Conservation (phyloP, 1,140 invertebrate species). For the Diorhabda carinulata region DNA sequence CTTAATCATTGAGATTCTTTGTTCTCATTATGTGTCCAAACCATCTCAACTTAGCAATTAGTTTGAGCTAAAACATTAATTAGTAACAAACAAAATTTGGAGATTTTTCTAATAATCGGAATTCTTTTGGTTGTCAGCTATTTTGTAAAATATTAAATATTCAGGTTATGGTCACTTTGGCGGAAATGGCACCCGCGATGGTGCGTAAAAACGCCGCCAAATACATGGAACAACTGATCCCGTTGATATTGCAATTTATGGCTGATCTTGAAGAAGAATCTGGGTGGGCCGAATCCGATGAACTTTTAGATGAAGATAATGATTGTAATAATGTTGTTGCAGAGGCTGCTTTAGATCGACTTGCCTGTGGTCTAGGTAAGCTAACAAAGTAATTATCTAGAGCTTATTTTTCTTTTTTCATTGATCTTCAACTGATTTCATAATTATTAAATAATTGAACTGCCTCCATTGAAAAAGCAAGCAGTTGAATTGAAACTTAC, state of each 20-base stretch:
- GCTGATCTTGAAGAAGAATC: constrained; percentile 92
- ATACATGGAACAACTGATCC: constrained; percentile 75
- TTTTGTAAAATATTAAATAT: neutral
- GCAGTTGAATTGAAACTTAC: too few relatives aligned
- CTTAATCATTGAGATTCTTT: too few relatives aligned
- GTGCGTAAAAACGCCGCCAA: constrained; percentile 83
- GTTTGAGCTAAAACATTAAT: too few relatives aligned
- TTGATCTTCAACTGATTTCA: neutral
- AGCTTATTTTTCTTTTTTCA: constrained; percentile 5
- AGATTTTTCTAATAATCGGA: too few relatives aligned
- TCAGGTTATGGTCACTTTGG: constrained; percentile 75
- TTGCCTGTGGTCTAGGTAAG: constrained; percentile 87
- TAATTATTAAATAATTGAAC: too few relatives aligned
- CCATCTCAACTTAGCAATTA: too few relatives aligned
- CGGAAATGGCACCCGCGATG: constrained; percentile 94
- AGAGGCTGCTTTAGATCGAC: constrained; percentile 91
- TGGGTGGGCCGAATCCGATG: constrained; percentile 76
- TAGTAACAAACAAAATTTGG: too few relatives aligned
- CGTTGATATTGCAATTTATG: constrained; percentile 91
- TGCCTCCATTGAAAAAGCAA: too few relatives aligned
- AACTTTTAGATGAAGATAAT: constrained; percentile 81
- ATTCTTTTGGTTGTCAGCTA: too few relatives aligned
- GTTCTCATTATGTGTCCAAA: too few relatives aligned
- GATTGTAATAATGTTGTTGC: constrained; percentile 90
- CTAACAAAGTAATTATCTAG: neutral